phyloP scores from a whole-genome alignment of 2,797 vertebrate genomes.

The Tragelaphus eurycerus region DNA sequence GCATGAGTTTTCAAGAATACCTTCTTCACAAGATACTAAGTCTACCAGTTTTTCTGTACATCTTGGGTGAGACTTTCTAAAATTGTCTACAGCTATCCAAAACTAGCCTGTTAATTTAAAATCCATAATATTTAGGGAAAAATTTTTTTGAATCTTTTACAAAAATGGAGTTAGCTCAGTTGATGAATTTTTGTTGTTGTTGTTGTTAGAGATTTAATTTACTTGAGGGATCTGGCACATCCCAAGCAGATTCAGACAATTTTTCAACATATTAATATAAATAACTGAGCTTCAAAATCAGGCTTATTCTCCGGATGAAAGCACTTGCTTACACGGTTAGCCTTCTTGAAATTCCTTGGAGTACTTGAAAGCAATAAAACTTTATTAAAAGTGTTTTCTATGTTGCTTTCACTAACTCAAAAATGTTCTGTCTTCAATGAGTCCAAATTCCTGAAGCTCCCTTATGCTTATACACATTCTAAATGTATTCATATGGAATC shows the following conservation, averaged over 20 bases:
- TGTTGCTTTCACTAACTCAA: neutral
- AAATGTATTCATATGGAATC: neutral
- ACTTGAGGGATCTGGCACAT: neutral
- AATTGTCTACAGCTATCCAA: neutral
- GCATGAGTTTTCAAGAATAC: neutral
- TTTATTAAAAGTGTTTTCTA: neutral
- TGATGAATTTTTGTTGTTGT: neutral
- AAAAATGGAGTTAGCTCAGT: neutral
- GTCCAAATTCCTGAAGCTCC: neutral
- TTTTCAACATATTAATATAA: neutral
- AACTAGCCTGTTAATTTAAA: neutral
- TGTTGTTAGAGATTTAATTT: neutral
- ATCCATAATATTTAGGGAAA: neutral
- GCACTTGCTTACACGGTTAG: neutral
- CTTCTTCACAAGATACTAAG: neutral
- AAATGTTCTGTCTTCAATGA: neutral
- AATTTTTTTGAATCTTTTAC: neutral
- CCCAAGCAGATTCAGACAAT: neutral
- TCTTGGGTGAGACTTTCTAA: neutral
- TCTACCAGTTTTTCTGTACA: neutral
- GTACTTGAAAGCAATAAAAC: neutral
- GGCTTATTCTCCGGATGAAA: neutral
- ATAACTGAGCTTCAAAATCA: neutral
- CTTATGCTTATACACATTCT: neutral
- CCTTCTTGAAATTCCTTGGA: neutral